Percentiles rank a stretch among this genome's conserved stretches.
These are phyloP conservation scores for Leptodactylus fallax DNA, from an alignment of 2,797 vertebrate species.

Conservation along the genomic window DNA sequence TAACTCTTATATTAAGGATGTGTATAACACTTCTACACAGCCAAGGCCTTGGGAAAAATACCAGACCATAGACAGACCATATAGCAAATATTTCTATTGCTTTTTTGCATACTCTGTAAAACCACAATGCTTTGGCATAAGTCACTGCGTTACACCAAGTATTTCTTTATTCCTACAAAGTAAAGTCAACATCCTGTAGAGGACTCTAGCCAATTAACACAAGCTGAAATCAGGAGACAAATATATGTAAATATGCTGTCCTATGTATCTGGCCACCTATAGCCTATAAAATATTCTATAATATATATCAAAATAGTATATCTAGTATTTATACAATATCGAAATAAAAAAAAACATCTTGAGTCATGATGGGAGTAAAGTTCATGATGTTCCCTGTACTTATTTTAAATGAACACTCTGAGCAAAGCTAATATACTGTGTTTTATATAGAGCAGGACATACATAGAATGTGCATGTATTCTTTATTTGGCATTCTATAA, in stretches of 20 bases:
- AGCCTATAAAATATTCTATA: too few relatives aligned
- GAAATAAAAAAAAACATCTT: too few relatives aligned
- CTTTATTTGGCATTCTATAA: too few relatives aligned
- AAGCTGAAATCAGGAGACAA: background rate
- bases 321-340: too few relatives aligned
- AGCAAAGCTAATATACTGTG: too few relatives aligned
- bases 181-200: background rate
- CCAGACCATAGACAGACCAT: background rate
- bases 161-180: background rate
- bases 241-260: background rate
- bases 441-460: too few relatives aligned
- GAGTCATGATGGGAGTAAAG: too few relatives aligned
- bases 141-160: slow-evolving; percentile 12
- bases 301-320: too few relatives aligned
- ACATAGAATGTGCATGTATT: too few relatives aligned
- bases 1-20: background rate
- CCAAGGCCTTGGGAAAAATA: slow-evolving; percentile 10
- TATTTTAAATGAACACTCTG: too few relatives aligned
- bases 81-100: slow-evolving; percentile 1
- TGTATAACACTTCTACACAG: background rate
- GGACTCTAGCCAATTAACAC: background rate
- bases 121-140: slow-evolving; percentile 1
- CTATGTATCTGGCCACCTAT: too few relatives aligned
- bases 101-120: slow-evolving; percentile 20
- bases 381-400: too few relatives aligned